A percentile compares a stretch with the other conserved stretches of the same genome.
phyloP scores from a whole-genome alignment of 2,888 invertebrate genomes.

The Liposcelis brunnea region DNA sequence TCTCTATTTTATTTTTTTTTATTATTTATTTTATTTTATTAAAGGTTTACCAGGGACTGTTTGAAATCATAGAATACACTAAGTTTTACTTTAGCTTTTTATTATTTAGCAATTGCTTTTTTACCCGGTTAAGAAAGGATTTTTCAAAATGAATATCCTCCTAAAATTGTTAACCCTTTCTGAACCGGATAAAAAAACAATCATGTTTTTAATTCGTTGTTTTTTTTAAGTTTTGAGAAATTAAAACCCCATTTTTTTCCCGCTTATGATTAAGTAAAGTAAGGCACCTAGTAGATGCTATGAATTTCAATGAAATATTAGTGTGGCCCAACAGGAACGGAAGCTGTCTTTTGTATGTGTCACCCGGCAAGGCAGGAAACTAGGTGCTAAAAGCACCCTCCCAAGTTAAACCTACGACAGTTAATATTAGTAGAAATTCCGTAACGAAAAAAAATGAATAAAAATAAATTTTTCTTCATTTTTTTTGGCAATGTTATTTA shows the following conservation, averaged over 20 bases:
- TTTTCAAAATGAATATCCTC: too few relatives aligned
- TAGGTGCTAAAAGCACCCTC: background rate
- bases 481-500: too few relatives aligned
- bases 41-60: background rate
- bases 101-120: background rate
- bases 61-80: background rate
- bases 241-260: background rate
- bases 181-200: too few relatives aligned
- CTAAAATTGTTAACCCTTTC: too few relatives aligned
- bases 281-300: constrained; percentile 8
- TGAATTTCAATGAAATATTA: background rate
- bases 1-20: background rate
- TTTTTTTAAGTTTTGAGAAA: background rate
- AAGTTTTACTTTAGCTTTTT: background rate
- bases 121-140: too few relatives aligned
- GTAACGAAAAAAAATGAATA: too few relatives aligned
- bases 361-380: constrained; percentile 16
- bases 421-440: too few relatives aligned
- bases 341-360: constrained; percentile 19
- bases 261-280: too few relatives aligned
- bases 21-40: background rate
- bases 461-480: too few relatives aligned
- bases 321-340: constrained; percentile 19
- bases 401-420: too few relatives aligned
- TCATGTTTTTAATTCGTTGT: too few relatives aligned